Evolutionary conservation across 2,888 invertebrate genomes (phyloP), one percentile per base, ranked within the genome.

Genomic region (Furcula furcula): DNA sequence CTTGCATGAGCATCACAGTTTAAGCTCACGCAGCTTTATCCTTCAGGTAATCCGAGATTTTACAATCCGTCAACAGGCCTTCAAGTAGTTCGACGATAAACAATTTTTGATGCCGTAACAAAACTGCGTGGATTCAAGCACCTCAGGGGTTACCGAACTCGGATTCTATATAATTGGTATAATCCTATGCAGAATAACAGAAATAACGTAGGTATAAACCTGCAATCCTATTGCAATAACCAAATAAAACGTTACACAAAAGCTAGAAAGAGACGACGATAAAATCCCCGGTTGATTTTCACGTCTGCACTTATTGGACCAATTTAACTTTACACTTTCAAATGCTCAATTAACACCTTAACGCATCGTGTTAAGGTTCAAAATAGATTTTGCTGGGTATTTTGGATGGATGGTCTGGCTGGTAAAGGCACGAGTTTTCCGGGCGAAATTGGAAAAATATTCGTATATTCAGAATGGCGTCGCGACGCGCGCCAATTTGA

Each of bases 401-500:
- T 22, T 10, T 12, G 16, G 12, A 29, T 33, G 34, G 34, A 47
- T 34, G 52, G 54, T 53, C 48, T 9, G 21, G 57, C 61, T 67
- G 74, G 66, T 69, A 69, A 65, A 71, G 45, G 64, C 59, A 66
- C 63, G 69, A 76, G 76, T 79, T 79, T 77, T 82, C 80, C 81
- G 76, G 72, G 61, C 75, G 76, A 82, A 84, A 83, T 84, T 83
- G 83, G 82, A 82, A 85, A 85, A 85, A 85, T 85, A 82, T 84
- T 76, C 77, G 67, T 75, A 73, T 77, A 77, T 76, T 75, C 77
- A 79, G 79, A 78, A 82, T 77, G 75, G 79, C 72, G 73, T 61
- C 73, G 65, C 68, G 63, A 55, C 60, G 63, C 64, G 68, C 79
- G 76, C 76, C 84, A 84, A 86, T 86, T 86, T 86, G 85, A 86